Evolutionary conservation across 35 echinoderm and acorn worm species (phyloP), one percentile per base, ranked within the genome.

Genomic region (Diadema setosum): DNA sequence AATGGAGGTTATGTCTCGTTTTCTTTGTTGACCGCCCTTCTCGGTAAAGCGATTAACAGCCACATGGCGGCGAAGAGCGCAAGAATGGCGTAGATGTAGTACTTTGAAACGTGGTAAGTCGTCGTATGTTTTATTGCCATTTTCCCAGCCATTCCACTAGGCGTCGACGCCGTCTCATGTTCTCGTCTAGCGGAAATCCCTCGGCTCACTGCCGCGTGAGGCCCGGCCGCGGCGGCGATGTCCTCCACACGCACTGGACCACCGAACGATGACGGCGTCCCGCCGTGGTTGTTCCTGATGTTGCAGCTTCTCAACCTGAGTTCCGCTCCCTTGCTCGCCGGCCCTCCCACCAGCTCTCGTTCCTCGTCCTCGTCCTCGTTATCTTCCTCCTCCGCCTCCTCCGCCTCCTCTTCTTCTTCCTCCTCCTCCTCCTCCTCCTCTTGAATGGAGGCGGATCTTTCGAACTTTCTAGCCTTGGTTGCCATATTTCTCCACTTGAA

Each of bases 401-500:
- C 39, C 21, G 44, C 40, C 7, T 78, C 73, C 9, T 25, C 73
- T 16, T 78, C 37, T 26, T 78, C 73, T 5, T 78, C 73, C 7
- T 42, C 20, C 23, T 78, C 73, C 23, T 30, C 67, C 5, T 73
- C 60, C 26, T 65, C 65, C 34, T 42, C 70, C 39, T 76, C 73
- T 17, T 39, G 34, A 20, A 44, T 36, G 5, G 73, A 78, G 25
- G 8, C 5, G 2, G 73, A 42, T 25, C 73, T 33, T 78, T 78
- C 73, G 37, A 78, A 78, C 21, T 78, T 78, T 24, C 73, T 39
- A 15, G 73, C 73, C 8, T 78, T 78, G 37, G 37, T 41, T 24
- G 73, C 73, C 73, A 78, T 78, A 36, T 78, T 78, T 18, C 73
- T 39, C 73, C 73, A 78, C n/a, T 78, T 78, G 40, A 78, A 78